Evolutionary conservation across 2,113 vertebrate species (phyloP).

Genomic region (Caranx ignobilis): DNA sequence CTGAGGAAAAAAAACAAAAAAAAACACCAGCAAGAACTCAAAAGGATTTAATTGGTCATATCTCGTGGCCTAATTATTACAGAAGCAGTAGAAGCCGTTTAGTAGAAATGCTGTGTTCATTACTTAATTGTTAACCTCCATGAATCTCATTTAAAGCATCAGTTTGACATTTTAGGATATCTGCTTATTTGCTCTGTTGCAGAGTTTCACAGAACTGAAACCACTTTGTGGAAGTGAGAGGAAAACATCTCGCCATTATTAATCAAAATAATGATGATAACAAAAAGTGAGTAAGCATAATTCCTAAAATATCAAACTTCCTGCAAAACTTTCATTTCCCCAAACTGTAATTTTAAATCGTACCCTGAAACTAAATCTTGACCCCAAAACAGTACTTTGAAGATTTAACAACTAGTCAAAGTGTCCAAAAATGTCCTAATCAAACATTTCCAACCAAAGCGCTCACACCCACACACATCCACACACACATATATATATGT

Average conservation of each 20-base stretch:
- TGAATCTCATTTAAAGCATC: background rate
- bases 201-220: background rate
- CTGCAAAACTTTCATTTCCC: background rate
- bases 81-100: conserved; percentile 7
- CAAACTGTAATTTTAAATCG: background rate
- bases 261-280: background rate
- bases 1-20: conserved; percentile 6
- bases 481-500: background rate
- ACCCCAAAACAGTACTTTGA: background rate
- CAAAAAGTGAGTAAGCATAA: background rate
- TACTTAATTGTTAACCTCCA: conserved; percentile 7
- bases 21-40: background rate
- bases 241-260: background rate
- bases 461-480: background rate
- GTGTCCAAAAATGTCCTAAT: background rate
- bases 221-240: background rate
- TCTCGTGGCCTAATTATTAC: conserved; percentile 46
- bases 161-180: background rate
- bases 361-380: background rate
- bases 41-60: conserved; percentile 33
- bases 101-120: conserved; percentile 13
- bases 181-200: background rate
- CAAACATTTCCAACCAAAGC: background rate
- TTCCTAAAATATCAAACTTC: background rate
- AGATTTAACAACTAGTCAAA: background rate